These are phyloP conservation scores for Plectropomus leopardus DNA, from an alignment of 2,113 vertebrate genomes.

Conservation along the genomic window DNA sequence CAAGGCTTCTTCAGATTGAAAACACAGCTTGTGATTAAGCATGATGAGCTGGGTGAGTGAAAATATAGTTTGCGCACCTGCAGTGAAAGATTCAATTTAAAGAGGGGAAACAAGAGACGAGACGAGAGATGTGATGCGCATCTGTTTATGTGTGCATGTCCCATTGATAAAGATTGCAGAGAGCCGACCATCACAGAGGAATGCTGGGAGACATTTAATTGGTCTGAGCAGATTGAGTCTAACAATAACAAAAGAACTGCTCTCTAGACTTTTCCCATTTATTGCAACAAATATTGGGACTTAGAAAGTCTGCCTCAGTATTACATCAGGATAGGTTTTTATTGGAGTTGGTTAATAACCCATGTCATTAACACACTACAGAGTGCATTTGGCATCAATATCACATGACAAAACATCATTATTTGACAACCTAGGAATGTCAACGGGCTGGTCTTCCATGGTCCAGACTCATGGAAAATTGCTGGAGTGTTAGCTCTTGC, in stretches of 20 bases:
- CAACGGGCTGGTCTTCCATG: neutral
- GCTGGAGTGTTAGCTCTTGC: neutral
- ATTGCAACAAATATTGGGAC: neutral
- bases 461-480: neutral
- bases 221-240: neutral
- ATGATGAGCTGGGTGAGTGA: neutral
- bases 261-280: neutral
- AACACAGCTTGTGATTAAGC: neutral
- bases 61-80: neutral
- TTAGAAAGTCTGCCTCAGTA: neutral
- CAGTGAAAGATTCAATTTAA: neutral
- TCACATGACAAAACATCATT: too few relatives aligned
- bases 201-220: constrained; percentile 11
- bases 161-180: constrained; percentile 6
- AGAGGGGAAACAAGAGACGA: neutral
- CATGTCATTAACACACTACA: too few relatives aligned
- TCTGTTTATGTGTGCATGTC: neutral
- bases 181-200: neutral
- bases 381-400: too few relatives aligned
- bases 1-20: neutral
- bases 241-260: neutral
- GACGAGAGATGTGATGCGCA: neutral
- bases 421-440: too few relatives aligned
- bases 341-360: too few relatives aligned
- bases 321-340: too few relatives aligned